Conservation (phyloP, 2,797 vertebrate species). For the Hemibagrus guttatus region DNA sequence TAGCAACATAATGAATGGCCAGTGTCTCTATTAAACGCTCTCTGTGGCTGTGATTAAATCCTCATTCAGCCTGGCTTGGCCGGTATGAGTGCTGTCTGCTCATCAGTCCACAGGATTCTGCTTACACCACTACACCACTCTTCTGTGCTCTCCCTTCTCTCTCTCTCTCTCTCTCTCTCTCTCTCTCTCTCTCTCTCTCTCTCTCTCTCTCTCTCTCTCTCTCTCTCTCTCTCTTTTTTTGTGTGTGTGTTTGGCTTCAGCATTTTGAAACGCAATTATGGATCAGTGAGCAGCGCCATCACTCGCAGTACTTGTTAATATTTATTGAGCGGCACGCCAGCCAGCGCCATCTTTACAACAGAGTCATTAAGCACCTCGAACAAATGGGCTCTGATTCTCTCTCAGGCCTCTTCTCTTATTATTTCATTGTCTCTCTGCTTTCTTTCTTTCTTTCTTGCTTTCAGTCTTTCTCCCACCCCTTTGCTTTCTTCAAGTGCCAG, state of each 20-base stretch:
- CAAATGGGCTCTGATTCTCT: constrained; percentile 39
- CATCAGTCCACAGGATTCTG: constrained; percentile 37
- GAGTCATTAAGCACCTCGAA: constrained; percentile 70
- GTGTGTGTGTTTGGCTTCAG: constrained; percentile 55
- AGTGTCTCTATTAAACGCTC: constrained; percentile 49
- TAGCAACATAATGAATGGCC: constrained; percentile 55
- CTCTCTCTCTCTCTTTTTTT: constrained; percentile 44
- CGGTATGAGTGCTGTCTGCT: constrained; percentile 27
- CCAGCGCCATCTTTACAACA: constrained; percentile 71
- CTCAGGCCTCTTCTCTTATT: constrained; percentile 22
- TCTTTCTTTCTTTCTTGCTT: not conserved
- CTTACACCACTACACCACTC: not conserved
- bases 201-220: constrained; percentile 24
- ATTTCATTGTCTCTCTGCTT: constrained; percentile 41
- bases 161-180: constrained; percentile 52
- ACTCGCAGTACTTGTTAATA: constrained; percentile 80
- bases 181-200: constrained; percentile 41
- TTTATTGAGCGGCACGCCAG: constrained; percentile 79
- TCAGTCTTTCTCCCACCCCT: not conserved
- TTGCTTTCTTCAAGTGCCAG: constrained; percentile 22
- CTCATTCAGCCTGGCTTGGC: constrained; percentile 32
- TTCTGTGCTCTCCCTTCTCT: constrained; percentile 42
- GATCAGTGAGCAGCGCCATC: constrained; percentile 80
- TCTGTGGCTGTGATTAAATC: constrained; percentile 55
- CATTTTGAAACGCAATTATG: constrained; percentile 83